Evolutionary conservation across 2,888 invertebrate genomes (phyloP).

Genomic region (Minunthozetes semirufus): DNA sequence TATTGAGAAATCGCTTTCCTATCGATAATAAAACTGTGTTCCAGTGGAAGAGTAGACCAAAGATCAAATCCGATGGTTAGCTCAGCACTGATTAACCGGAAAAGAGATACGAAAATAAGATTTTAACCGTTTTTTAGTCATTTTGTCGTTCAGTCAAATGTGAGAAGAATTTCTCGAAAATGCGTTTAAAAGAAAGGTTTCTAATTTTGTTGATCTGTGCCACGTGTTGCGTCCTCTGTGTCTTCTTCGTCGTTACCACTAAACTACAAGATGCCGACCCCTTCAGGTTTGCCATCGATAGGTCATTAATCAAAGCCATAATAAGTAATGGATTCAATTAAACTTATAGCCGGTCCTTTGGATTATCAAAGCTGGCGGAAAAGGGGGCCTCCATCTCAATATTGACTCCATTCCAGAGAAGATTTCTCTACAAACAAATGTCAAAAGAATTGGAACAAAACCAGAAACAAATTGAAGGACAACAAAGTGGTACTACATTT

Average conservation of each 20-base stretch:
- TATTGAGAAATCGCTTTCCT: neutral
- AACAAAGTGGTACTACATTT: neutral
- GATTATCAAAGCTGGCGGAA: neutral
- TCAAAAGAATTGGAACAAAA: slow-evolving; percentile 33
- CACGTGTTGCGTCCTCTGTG: slow-evolving; percentile 31
- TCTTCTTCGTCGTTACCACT: slow-evolving; percentile 36
- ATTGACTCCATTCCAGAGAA: slow-evolving; percentile 1
- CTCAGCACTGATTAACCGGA: slow-evolving; percentile 16
- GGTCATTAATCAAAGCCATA: neutral
- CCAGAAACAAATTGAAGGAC: slow-evolving; percentile 24
- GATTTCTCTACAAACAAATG: slow-evolving; percentile 26
- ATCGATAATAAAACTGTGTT: neutral
- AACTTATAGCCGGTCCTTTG: neutral
- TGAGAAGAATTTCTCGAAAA: slow-evolving; percentile 1
- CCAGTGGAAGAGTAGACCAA: neutral
- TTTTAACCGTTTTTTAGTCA: neutral
- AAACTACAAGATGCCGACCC: slow-evolving; percentile 1
- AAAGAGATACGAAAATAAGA: slow-evolving; percentile 7
- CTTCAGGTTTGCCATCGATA: neutral
- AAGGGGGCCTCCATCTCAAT: neutral
- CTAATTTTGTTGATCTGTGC: slow-evolving; percentile 34
- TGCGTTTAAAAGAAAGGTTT: slow-evolving; percentile 38
- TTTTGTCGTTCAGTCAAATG: neutral
- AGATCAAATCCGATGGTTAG: neutral
- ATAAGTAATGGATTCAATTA: neutral